phyloP scores from a whole-genome alignment of 2,113 vertebrate species.

The Bostrychus sinensis region DNA sequence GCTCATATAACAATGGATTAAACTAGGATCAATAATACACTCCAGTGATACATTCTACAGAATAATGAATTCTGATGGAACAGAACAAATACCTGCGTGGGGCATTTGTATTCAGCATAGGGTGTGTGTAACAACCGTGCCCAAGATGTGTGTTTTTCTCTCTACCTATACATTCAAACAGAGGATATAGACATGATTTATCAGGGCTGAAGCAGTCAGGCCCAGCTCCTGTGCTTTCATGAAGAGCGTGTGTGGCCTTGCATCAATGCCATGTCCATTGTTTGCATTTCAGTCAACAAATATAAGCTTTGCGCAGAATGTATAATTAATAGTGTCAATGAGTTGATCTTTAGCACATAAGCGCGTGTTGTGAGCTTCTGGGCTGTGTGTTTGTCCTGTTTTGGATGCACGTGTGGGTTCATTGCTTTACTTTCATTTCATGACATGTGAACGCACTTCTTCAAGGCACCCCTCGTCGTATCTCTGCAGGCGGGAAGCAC shows the following conservation, averaged over 20 bases:
- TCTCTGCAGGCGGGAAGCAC: no score
- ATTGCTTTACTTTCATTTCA: no score
- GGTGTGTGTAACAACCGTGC: conserved; percentile 52
- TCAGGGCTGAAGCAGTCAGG: conserved; percentile 59
- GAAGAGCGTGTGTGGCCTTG: conserved; percentile 51
- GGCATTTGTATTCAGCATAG: conserved; percentile 70
- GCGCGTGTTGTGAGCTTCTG: conserved; percentile 61
- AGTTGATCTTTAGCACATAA: conserved; percentile 74
- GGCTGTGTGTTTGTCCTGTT: conserved; percentile 47
- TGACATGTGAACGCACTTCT: no score
- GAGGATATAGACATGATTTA: conserved; percentile 74
- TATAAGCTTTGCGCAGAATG: conserved; percentile 68
- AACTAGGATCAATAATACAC: conserved; percentile 74
- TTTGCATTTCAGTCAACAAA: conserved; percentile 73
- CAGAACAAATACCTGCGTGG: conserved; percentile 69
- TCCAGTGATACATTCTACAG: conserved; percentile 69
- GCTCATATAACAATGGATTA: conserved; percentile 75
- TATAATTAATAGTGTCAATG: conserved; percentile 76
- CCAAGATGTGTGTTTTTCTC: conserved; percentile 58
- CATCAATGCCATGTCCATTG: conserved; percentile 64
- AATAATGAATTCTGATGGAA: conserved; percentile 75
- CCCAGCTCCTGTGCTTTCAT: conserved; percentile 70
- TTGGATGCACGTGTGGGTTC: conserved; percentile 46
- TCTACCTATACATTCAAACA: conserved; percentile 69
- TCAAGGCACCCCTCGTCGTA: no score